Evolutionary conservation across 2,797 vertebrate species (phyloP).

Genomic region (Rhyacichthys aspro): DNA sequence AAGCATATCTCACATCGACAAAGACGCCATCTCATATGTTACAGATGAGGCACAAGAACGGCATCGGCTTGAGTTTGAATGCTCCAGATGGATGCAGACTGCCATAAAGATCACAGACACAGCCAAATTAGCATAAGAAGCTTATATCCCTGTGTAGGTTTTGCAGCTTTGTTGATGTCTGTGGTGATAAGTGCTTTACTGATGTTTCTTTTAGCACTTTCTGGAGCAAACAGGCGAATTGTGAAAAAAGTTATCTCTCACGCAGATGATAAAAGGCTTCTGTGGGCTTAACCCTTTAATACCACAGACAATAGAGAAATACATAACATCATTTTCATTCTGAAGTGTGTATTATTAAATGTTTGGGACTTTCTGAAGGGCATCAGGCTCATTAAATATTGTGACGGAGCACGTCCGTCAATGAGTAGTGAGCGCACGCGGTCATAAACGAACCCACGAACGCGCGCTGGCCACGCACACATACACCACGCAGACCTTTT

Average conservation of each 20-base stretch:
- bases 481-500: too few species aligned
- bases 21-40: constrained; percentile 42
- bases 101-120: constrained; percentile 54
- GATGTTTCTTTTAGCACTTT: constrained; percentile 14
- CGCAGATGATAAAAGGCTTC: not conserved
- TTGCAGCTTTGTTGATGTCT: constrained; percentile 41
- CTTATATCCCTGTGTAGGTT: constrained; percentile 34
- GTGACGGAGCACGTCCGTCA: too few species aligned
- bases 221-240: constrained; percentile 15
- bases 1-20: constrained; percentile 27
- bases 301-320: not conserved
- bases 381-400: too few species aligned
- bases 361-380: too few species aligned
- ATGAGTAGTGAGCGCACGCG: too few species aligned
- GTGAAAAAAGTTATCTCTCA: constrained; percentile 1
- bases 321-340: not conserved
- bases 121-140: constrained; percentile 54
- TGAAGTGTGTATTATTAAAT: too few species aligned
- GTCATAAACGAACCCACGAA: too few species aligned
- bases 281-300: not conserved
- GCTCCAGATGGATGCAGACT: constrained; percentile 52
- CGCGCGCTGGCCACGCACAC: too few species aligned
- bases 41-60: constrained; percentile 36
- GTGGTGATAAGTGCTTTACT: constrained; percentile 30
- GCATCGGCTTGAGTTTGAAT: constrained; percentile 10